Evolutionary conservation across 2,888 invertebrate genomes (phyloP).

Genomic region (Eueremaeus valkanovi): DNA sequence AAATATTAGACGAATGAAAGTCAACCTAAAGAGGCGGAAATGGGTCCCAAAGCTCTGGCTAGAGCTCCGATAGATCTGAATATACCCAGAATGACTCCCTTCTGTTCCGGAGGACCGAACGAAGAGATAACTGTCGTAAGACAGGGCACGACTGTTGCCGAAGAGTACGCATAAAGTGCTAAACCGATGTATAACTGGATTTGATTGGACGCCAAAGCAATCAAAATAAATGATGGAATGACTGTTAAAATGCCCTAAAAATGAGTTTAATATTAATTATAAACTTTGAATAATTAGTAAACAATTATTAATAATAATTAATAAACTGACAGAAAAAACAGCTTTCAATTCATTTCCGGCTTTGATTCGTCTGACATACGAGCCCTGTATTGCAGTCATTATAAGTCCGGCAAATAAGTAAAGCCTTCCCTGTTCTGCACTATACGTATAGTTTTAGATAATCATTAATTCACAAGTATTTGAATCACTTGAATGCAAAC

Average conservation of each 20-base stretch:
- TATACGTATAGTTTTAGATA: constrained; percentile 50
- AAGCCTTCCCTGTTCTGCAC: constrained; percentile 97
- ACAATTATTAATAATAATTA: background rate
- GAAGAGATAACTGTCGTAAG: constrained; percentile 87
- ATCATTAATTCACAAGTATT: constrained; percentile 45
- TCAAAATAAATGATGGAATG: constrained; percentile 76
- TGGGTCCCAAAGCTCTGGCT: constrained; percentile 85
- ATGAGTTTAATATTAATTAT: background rate
- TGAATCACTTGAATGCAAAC: background rate
- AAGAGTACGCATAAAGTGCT: constrained; percentile 73
- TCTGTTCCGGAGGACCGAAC: constrained; percentile 62
- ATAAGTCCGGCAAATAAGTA: constrained; percentile 86
- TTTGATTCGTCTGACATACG: constrained; percentile 75
- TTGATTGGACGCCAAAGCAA: constrained; percentile 66
- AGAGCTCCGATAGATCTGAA: constrained; percentile 90
- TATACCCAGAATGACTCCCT: constrained; percentile 88
- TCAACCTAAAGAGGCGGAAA: constrained; percentile 68
- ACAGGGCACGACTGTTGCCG: constrained; percentile 84
- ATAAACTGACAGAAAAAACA: constrained; percentile 60
- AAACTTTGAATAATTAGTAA: background rate
- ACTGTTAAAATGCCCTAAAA: constrained; percentile 70
- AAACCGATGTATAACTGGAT: constrained; percentile 73
- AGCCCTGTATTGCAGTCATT: constrained; percentile 84
- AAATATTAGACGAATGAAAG: background rate
- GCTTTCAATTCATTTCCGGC: constrained; percentile 66